Conservation (phyloP, 2,113 vertebrate species). For the Brachyistius frenatus region DNA sequence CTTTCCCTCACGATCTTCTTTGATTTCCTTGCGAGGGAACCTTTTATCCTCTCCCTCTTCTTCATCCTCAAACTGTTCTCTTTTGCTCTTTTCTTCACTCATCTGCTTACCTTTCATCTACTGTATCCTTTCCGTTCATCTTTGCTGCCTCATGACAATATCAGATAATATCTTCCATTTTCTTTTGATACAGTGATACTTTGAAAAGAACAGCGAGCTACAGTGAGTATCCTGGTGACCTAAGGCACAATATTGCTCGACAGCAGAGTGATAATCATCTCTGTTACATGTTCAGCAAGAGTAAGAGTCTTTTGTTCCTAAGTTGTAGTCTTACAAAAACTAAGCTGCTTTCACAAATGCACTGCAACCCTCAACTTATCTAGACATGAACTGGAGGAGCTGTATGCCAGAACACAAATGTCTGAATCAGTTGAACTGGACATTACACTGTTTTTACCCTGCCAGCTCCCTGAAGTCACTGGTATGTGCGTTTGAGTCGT, state of each 20-base stretch:
- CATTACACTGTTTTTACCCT: too few relatives aligned
- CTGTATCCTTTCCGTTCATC: constrained; percentile 9
- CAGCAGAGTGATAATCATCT: constrained; percentile 11
- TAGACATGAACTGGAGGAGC: too few relatives aligned
- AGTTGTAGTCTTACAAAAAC: background rate
- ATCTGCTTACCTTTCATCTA: constrained; percentile 33
- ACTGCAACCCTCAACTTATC: too few relatives aligned
- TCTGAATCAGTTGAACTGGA: too few relatives aligned
- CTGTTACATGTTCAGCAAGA: constrained; percentile 23
- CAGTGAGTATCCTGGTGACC: constrained; percentile 34
- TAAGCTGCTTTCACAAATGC: too few relatives aligned
- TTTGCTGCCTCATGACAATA: constrained; percentile 13
- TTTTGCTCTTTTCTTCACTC: constrained; percentile 12
- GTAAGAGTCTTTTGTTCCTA: constrained; percentile 20
- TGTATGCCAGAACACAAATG: too few relatives aligned
- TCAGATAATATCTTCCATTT: constrained; percentile 35
- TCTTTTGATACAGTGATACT: constrained; percentile 32
- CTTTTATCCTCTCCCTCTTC: background rate
- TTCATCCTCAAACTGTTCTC: background rate
- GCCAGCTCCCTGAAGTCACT: too few relatives aligned
- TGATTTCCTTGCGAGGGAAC: background rate
- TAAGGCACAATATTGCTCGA: background rate
- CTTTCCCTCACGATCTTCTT: background rate
- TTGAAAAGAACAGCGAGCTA: constrained; percentile 20
- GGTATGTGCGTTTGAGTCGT: too few relatives aligned